Conservation (phyloP, 2,797 vertebrate species). For the Parauchenoglanis punctatus region DNA sequence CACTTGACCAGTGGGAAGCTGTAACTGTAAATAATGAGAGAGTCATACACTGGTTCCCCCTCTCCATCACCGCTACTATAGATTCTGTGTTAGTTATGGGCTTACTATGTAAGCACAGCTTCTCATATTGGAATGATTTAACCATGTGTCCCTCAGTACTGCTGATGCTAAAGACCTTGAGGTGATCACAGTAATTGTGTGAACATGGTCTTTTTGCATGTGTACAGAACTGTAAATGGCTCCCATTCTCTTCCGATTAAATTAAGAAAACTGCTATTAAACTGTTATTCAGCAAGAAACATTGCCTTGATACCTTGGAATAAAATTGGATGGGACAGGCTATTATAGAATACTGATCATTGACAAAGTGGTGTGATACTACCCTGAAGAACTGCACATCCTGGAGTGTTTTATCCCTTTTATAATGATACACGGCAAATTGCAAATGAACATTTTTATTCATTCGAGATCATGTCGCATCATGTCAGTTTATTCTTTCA, state of each 20-base stretch:
- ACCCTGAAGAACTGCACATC: not conserved
- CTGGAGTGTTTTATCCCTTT: not conserved
- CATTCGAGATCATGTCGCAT: not conserved
- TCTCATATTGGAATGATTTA: not conserved
- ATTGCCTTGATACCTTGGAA: not conserved
- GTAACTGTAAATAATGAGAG: constrained; percentile 74
- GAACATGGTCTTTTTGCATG: not conserved
- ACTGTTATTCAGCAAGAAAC: not conserved
- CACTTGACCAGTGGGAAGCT: constrained; percentile 70
- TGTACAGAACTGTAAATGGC: not conserved
- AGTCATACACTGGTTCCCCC: constrained; percentile 61
- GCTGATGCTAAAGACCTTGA: not conserved
- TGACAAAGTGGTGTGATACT: not conserved
- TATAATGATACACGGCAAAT: not conserved
- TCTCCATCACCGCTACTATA: constrained; percentile 52
- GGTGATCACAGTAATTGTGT: not conserved
- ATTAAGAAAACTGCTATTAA: not conserved
- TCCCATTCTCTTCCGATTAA: not conserved
- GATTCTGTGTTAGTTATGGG: constrained; percentile 20
- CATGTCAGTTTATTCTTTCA: not conserved
- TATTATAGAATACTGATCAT: not conserved
- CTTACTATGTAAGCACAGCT: not conserved
- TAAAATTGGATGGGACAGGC: not conserved
- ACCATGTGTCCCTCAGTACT: not conserved
- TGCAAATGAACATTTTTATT: not conserved